Evolutionary conservation across 2,797 vertebrate genomes (phyloP).

Genomic region (Tapirus indicus): DNA sequence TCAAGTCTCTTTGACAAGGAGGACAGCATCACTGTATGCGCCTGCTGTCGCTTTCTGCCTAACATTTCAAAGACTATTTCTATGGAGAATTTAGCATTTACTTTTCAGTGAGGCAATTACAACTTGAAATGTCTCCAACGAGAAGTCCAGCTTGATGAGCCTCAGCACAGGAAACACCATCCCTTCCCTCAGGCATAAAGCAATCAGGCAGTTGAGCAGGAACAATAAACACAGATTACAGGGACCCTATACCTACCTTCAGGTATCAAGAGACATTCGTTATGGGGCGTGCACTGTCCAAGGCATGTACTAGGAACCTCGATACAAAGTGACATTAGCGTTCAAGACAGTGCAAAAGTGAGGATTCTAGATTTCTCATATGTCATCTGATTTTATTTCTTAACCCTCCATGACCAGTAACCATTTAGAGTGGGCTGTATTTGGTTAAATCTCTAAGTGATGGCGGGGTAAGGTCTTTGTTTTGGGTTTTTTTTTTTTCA

Average conservation of each 20-base stretch:
- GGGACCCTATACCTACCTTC: neutral
- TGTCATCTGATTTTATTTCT: neutral
- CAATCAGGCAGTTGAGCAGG: neutral
- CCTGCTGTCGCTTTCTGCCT: neutral
- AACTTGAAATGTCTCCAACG: neutral
- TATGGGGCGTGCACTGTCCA: neutral
- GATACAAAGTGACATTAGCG: neutral
- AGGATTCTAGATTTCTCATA: neutral
- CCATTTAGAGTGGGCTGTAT: neutral
- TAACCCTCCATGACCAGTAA: neutral
- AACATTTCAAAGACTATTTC: neutral
- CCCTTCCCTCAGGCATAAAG: neutral
- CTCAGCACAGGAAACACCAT: neutral
- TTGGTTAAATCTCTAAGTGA: neutral
- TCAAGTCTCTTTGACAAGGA: neutral
- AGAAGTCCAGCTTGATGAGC: neutral
- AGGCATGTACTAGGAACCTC: neutral
- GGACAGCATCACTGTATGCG: rapidly evolving
- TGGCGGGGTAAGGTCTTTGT: neutral
- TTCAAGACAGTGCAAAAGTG: neutral
- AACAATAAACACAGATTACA: neutral
- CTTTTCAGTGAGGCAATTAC: neutral
- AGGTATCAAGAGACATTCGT: neutral
- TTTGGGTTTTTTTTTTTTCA: neutral
- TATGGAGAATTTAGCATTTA: neutral